phyloP scores from a whole-genome alignment of 1,140 invertebrate genomes.

The Aphelinus atriplicis region DNA sequence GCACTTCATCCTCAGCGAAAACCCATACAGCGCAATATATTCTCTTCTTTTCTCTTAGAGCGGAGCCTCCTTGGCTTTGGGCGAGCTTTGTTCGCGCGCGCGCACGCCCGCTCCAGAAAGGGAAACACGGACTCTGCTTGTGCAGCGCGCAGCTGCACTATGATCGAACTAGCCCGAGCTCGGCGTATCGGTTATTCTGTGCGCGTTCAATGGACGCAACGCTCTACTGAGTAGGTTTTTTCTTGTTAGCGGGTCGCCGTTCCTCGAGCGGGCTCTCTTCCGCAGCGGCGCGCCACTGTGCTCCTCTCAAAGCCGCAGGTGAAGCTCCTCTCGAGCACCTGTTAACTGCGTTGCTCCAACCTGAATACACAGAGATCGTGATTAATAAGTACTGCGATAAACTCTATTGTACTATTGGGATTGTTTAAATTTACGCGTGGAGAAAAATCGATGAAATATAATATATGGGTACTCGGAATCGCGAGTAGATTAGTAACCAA shows the following conservation, averaged over 20 bases:
- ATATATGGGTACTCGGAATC: no score
- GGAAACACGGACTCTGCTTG: no score
- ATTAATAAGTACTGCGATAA: no score
- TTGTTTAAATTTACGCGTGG: no score
- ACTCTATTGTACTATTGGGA: no score
- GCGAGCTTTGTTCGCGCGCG: conserved; percentile 50
- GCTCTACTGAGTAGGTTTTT: neutral
- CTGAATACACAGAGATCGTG: no score
- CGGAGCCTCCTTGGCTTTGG: conserved; percentile 32
- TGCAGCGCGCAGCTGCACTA: neutral
- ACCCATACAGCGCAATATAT: conserved; percentile 53
- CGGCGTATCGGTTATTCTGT: conserved; percentile 18
- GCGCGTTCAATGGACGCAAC: conserved; percentile 1
- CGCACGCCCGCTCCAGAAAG: no score
- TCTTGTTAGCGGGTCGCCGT: neutral
- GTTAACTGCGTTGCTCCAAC: no score
- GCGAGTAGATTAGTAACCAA: no score
- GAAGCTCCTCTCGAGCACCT: no score
- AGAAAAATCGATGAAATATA: no score
- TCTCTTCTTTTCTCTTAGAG: conserved; percentile 48
- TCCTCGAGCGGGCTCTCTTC: neutral
- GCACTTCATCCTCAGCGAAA: conserved; percentile 58
- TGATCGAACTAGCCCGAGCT: conserved; percentile 15
- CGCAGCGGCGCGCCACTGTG: neutral
- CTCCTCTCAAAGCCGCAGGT: no score